Percentiles rank a stretch among this genome's conserved stretches.
phyloP scores from a whole-genome alignment of 2,797 vertebrate species.

The Sandelia bainsii region DNA sequence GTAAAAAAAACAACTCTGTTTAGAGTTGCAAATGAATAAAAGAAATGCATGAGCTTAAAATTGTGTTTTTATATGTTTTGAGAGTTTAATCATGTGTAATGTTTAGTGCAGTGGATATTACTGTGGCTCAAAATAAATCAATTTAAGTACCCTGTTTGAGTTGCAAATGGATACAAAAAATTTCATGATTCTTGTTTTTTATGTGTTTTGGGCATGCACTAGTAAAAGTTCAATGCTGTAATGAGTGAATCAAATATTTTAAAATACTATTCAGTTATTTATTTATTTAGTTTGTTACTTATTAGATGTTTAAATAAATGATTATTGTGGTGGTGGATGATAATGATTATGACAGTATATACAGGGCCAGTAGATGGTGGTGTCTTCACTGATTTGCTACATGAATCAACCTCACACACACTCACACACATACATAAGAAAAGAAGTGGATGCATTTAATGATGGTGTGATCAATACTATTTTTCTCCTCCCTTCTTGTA shows the following conservation, averaged over 20 bases:
- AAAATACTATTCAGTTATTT: too few species aligned
- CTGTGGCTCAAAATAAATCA: too few species aligned
- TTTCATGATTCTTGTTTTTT: too few species aligned
- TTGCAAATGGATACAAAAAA: too few species aligned
- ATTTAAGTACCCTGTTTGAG: too few species aligned
- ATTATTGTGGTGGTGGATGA: neutral
- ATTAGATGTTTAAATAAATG: neutral
- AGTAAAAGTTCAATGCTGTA: too few species aligned
- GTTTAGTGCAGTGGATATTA: neutral
- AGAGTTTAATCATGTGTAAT: slow-evolving; percentile 1
- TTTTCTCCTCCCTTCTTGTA: slow-evolving; percentile 3
- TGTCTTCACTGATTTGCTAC: slow-evolving; percentile 61
- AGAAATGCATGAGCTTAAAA: neutral
- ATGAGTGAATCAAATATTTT: too few species aligned
- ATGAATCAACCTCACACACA: neutral
- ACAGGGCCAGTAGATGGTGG: slow-evolving; percentile 76
- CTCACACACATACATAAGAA: neutral
- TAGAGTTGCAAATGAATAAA: slow-evolving; percentile 21
- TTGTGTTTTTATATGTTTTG: neutral
- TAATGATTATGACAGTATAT: slow-evolving; percentile 29
- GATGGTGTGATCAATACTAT: slow-evolving; percentile 7
- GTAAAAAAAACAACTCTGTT: slow-evolving; percentile 9
- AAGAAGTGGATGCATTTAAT: slow-evolving; percentile 10
- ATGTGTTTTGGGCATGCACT: too few species aligned
- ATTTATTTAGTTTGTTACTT: neutral